Evolutionary conservation across 2,113 vertebrate species (phyloP), one percentile per base, ranked within the genome.

Genomic region (Panurus biarmicus): DNA sequence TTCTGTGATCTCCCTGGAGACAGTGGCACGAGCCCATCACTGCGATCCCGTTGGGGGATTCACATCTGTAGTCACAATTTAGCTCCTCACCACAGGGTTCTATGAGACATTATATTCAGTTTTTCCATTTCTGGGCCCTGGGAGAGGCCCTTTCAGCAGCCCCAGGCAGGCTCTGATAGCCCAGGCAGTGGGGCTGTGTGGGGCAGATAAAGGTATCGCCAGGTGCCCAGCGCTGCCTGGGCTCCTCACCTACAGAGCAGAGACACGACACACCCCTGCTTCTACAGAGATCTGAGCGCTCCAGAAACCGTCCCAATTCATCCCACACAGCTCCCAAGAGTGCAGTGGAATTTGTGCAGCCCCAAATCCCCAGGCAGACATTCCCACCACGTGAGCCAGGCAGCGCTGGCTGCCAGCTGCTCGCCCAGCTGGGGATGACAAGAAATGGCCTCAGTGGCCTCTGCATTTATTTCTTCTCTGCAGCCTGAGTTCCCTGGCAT

Each of bases 21-120:
- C 23, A 4, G 50, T 3, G 33, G 22, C 62, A 48, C 4, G 1
- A 70, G 6, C 28, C 31, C 40, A 12, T 47, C 10, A 0, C 47
- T 6, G 0, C 7, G 64, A 53, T 11, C 60, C 65, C 1, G 1
- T 0, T 11, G 35, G 14, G 53, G 22, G 10, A 23, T 25, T 50
- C 35, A 35, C 4, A 0, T 20, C 60, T 17, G 5, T 1, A 4
- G 31, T 5, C 84, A 35, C 11, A 1, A 15, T 45, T 24, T 11
- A 36, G 56, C 38, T 57, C 18, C 44, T 70, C 66, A 35, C 25
- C 11, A 1, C 29, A 5, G 56, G 23, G 3, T 10, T 50, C 81
- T 11, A 3, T 48, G 50, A 47, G 36, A 1, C 40, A 35, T 24
- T 42, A 45, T 42, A 45, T 35, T 36, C 4, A 13, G 9, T n/a